Base-by-base conservation (phyloP, 2,888 invertebrate genomes). In the Eupithecia subfuscata region DNA sequence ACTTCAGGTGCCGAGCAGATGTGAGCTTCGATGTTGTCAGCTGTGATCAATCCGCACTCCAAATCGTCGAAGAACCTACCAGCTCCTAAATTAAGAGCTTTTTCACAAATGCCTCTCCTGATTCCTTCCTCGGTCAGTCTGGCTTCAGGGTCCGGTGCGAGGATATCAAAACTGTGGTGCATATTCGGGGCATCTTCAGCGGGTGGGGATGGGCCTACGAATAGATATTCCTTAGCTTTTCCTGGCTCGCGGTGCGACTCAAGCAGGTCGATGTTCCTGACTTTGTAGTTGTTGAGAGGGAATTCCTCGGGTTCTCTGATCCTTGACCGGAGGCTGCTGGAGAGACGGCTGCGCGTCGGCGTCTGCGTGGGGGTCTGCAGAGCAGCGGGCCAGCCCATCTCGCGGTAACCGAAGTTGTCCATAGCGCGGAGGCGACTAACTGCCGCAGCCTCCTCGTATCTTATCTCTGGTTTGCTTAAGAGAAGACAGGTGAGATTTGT, bases 131-230 rank as follows among this genome's bases (percentile, higher is more conserved):
- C 95, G 75, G 97, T 97, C 80, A 97, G 94, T 85, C 96, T 96
- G 76, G 97, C 97, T 83, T 96, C 96, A 65, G 96, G 95, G 82
- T 97, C 96, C 64, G 96, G 96, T 56, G 96, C 96, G 25, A 96
- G 95, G 80, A 97, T 96, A 84, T 96, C 97, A 79, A 97, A 97
- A 87, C 97, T 97, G 83, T 97, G 97, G 89, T 97, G 97, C 94
- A 97, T 96, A 83, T 97, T 97, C 70, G 97, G 96, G 5, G 97
- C 97, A 92, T 97, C 97, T 91, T 97, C 97, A 67, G 97, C 96
- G 3, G 97, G 97, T 18, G 97, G 97, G 9, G 97, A 97, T 18
- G 97, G 97, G 22, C 97, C 97, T 79, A 97, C 97, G 86, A 97
- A 97, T 91, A 97, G 96, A 86, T 97, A 97, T 89, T 97, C 97